Percentiles rank a stretch among this genome's conserved stretches.
phyloP scores from a whole-genome alignment of 2,888 invertebrate genomes.

The Agrochola macilenta region DNA sequence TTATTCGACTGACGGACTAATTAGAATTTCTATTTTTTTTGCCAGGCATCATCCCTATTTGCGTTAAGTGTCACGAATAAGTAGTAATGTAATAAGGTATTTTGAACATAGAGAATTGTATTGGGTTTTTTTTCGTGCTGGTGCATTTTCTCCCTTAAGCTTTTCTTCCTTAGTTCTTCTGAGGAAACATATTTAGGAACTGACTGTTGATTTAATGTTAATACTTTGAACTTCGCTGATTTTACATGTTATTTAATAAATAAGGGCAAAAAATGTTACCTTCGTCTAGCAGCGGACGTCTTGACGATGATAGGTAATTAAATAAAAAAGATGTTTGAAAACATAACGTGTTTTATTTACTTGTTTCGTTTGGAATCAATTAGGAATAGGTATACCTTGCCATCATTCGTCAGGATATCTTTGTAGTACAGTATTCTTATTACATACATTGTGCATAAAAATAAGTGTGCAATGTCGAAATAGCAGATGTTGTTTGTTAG shows the following conservation, averaged over 20 bases:
- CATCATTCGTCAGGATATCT: constrained; percentile 1
- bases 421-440: constrained; percentile 1
- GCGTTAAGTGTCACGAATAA: neutral
- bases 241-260: neutral
- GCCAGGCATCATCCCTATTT: neutral
- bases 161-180: neutral
- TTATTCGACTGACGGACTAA: too few relatives aligned
- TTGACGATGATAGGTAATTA: neutral
- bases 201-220: constrained; percentile 15
- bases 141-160: neutral
- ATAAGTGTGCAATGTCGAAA: constrained; percentile 58
- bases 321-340: neutral
- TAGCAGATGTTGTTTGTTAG: constrained; percentile 59
- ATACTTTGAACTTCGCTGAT: neutral
- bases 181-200: neutral
- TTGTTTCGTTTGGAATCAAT: neutral
- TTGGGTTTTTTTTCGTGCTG: neutral
- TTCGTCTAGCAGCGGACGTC: neutral
- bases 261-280: neutral
- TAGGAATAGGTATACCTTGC: neutral
- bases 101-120: neutral
- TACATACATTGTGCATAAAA: constrained; percentile 40
- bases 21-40: too few relatives aligned
- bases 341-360: constrained; percentile 15
- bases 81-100: neutral